phyloP scores from a whole-genome alignment of 2,113 vertebrate genomes.

The Saccopteryx leptura region DNA sequence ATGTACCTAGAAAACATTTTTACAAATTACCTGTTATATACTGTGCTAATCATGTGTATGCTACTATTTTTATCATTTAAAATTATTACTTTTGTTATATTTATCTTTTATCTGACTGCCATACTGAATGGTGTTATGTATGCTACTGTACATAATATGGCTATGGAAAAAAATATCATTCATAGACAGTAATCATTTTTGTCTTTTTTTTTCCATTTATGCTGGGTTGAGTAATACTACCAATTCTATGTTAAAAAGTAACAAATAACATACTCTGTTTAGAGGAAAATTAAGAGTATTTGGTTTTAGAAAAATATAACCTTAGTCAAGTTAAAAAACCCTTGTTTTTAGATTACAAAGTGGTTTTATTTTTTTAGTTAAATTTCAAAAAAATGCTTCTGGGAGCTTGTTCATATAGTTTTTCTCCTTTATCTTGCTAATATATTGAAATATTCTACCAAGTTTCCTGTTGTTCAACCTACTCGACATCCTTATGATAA shows the following conservation, averaged over 20 bases:
- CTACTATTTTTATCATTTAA: neutral
- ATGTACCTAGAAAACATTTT: neutral
- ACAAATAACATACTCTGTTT: neutral
- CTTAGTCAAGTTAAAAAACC: neutral
- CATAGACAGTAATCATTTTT: neutral
- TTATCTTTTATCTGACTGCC: neutral
- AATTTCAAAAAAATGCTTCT: neutral
- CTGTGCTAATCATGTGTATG: neutral
- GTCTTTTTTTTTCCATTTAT: neutral
- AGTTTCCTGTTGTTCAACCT: neutral
- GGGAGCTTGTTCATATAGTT: neutral
- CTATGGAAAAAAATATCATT: neutral
- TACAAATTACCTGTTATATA: neutral
- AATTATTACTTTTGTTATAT: neutral
- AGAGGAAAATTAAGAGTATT: neutral
- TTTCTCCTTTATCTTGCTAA: neutral
- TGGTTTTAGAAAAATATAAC: neutral
- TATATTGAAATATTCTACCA: neutral
- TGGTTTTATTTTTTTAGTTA: neutral
- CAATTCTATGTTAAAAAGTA: neutral
- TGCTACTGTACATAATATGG: neutral
- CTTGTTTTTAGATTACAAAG: neutral
- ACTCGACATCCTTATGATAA: neutral
- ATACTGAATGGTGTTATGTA: neutral
- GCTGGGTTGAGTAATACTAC: neutral